Evolutionary conservation across 2,113 vertebrate species (phyloP).

Genomic region (Octodon degus): DNA sequence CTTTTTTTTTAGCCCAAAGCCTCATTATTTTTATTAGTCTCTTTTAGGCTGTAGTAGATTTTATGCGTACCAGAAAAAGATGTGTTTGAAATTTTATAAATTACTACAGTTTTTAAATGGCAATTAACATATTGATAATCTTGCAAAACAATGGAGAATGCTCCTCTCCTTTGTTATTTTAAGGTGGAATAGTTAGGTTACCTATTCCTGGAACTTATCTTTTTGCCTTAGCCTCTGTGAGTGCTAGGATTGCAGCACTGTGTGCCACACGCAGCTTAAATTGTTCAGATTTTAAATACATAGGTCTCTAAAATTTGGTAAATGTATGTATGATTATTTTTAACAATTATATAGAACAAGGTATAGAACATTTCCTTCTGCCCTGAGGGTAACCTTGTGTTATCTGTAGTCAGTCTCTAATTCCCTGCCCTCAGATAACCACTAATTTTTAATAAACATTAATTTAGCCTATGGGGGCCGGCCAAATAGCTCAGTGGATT

Average conservation of each 20-base stretch:
- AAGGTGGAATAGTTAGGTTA: background rate
- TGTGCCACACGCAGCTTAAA: background rate
- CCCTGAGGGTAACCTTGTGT: background rate
- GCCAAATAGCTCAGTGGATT: too few species aligned
- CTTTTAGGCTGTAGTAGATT: conserved; percentile 30
- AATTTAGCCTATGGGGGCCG: background rate
- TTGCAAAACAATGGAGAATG: background rate
- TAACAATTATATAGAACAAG: background rate
- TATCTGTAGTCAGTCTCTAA: background rate
- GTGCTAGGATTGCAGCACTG: background rate
- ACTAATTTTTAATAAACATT: background rate
- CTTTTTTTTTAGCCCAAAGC: background rate
- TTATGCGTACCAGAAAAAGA: background rate
- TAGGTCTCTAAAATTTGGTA: conserved; percentile 20
- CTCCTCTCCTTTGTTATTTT: background rate
- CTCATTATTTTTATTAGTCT: background rate
- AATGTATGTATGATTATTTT: background rate
- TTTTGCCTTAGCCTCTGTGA: background rate
- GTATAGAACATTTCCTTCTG: background rate
- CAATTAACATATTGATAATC: background rate
- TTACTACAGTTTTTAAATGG: background rate
- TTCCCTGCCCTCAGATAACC: background rate
- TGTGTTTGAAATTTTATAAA: background rate
- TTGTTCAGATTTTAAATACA: background rate
- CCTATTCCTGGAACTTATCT: background rate